These are phyloP conservation scores for Drosophila seguyi DNA, from an alignment of 1,140 invertebrate species.

Conservation along the genomic window DNA sequence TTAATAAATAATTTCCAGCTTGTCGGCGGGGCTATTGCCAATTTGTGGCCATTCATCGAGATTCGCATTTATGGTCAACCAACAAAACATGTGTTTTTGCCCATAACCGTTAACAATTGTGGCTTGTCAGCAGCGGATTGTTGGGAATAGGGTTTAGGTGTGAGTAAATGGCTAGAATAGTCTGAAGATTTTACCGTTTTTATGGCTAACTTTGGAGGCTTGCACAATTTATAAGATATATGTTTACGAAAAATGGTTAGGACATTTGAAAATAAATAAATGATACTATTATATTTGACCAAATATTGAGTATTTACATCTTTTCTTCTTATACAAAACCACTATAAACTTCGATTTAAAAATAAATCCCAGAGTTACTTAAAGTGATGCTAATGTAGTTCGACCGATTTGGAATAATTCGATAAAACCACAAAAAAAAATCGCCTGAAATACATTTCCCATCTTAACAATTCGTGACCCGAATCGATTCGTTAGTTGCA, in stretches of 20 bases:
- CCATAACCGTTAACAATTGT: constrained; percentile 53
- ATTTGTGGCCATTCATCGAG: constrained; percentile 65
- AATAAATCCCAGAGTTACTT: not conserved
- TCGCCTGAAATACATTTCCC: constrained; percentile 3
- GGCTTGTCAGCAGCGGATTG: constrained; percentile 31
- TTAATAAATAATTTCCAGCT: constrained; percentile 76
- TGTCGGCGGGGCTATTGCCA: constrained; percentile 30
- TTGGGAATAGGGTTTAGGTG: not conserved
- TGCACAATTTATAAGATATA: not conserved
- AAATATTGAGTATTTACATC: not conserved
- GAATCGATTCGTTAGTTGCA: constrained; percentile 38
- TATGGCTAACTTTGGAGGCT: not conserved
- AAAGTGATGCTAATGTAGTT: constrained; percentile 2
- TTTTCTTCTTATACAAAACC: too few relatives aligned
- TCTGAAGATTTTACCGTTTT: not conserved
- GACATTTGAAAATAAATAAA: not conserved
- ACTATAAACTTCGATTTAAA: not conserved
- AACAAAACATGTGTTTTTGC: constrained; percentile 58
- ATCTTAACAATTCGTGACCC: constrained; percentile 30
- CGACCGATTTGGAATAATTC: not conserved
- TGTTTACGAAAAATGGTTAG: not conserved
- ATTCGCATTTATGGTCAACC: constrained; percentile 54
- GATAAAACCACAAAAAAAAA: not conserved
- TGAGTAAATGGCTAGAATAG: constrained; percentile 10
- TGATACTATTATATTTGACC: too few relatives aligned